phyloP scores from a whole-genome alignment of 30 jellyfish, hydroid and myxozoan species.

The Morbakka virulenta region DNA sequence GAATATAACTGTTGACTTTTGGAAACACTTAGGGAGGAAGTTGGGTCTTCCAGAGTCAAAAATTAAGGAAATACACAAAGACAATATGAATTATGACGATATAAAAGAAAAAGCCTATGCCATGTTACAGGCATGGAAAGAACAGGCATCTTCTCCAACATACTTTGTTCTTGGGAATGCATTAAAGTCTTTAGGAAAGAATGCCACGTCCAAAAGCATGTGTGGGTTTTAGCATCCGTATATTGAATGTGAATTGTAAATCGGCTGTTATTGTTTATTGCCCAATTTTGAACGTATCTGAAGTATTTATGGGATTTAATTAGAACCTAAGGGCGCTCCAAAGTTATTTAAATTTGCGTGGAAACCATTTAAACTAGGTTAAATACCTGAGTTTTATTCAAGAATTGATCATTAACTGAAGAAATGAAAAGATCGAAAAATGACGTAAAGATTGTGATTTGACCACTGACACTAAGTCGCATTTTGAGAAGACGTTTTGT shows the following conservation, averaged over 20 bases:
- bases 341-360: no score
- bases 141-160: background rate
- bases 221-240: background rate
- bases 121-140: conserved; percentile 86
- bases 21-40: conserved; percentile 92
- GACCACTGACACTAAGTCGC: no score
- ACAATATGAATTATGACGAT: conserved; percentile 83
- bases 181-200: background rate
- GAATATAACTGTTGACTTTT: conserved; percentile 35
- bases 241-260: background rate
- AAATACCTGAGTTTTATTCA: no score
- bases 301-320: no score
- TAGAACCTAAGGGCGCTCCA: no score
- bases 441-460: no score
- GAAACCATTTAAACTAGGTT: no score
- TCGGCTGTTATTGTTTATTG: no score
- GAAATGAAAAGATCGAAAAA: no score
- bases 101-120: conserved; percentile 82
- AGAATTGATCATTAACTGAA: no score
- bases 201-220: background rate
- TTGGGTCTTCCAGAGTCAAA: conserved; percentile 44
- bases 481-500: no score
- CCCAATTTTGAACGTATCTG: no score
- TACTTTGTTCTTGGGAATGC: background rate
- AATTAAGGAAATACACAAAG: conserved; percentile 69